Base-by-base conservation (phyloP, 1,140 invertebrate genomes). In the Leptopilina boulardi region DNA sequence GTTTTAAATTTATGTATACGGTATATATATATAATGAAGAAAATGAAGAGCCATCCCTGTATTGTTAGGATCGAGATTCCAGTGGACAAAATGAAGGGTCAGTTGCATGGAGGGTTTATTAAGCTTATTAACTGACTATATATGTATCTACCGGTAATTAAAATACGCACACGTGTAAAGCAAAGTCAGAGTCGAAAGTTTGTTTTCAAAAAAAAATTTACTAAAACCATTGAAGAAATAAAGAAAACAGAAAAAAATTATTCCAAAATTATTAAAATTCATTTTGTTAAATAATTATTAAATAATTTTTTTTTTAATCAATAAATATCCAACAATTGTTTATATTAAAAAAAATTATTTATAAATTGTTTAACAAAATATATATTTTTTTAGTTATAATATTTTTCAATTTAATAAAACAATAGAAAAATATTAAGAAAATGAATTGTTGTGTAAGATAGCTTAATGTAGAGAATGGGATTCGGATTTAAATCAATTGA, bases 41-140 rank as follows among this genome's bases (percentile, higher is more conserved):
- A 80, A 85, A 73, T 83, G 51, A 75, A 78, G 75, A 79, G 74
- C 79, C 82, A 80, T 82, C 84, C 80, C 83, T 86, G 80, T 78
- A 80, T 80, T 78, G 75, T 72, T 71, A 73, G 81, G 79, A 85
- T 84, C 77, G 79, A 74, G 78, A 84, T 66, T 80, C 71, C 78
- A 77, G 77, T 74, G 82, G 82, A 84, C 82, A 80, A 75, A 74
- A 66, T 70, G 71, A 78, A 73, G 82, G 80, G 81, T 77, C 75
- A 83, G 78, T 81, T 78, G 44, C 79, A 74, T 56, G 71, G 78
- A 71, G 82, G 85, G 84, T 87, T 87, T 87, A 87, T 87, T 85
- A 87, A 87, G 86, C 86, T 86, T 85, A 87, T 87, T 87, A 87
- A 85, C 81, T 73, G 77, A 77, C 75, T 75, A 73, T n/a, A n/a